Evolutionary conservation across 2,888 invertebrate genomes (phyloP), one percentile per base, ranked within the genome.

Genomic region (Glyphotaelius pellucidus): DNA sequence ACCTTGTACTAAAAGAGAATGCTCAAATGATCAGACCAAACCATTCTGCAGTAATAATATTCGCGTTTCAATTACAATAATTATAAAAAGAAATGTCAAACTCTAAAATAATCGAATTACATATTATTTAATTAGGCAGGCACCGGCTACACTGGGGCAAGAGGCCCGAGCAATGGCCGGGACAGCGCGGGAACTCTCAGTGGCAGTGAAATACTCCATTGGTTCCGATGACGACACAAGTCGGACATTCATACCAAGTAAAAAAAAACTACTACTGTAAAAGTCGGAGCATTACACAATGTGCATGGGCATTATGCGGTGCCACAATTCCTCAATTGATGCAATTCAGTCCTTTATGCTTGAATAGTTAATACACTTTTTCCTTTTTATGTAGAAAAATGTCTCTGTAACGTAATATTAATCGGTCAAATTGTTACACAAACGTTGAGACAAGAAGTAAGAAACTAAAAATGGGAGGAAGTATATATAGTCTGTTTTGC

Each of bases 141-240:
- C 30, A 81, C 32, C 32, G 81, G 81, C 30, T 81, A 19, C 5
- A 14, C 81, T 32, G 81, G 19, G 19, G 32, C 81, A 81, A 32
- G 81, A 81, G 25, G 31, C 15, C 3, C 31, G 52, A n/a, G 88
- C 25, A 35, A 15, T 7, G 15, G 52, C 88, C 88, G 52, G 32
- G 67, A 12, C 88, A 32, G 67, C 31, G 88, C 88, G 88, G 52
- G 52, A 67, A 25, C 52, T 88, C 92, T 90, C 90, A 52, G 90
- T 93, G 93, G 90, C 93, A 92, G 93, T 93, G 92, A 93, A 93
- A 93, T 92, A 91, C 88, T 92, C 90, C 35, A 92, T 91, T 91
- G 84, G 92, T 93, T 93, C 92, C 93, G 91, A 91, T 87, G 90
- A 89, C 91, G 92, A 93, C 91, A 91, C 91, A 52, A 91, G 79